Base-by-base conservation (phyloP, 2,113 vertebrate species). In the Pangasianodon hypophthalmus region DNA sequence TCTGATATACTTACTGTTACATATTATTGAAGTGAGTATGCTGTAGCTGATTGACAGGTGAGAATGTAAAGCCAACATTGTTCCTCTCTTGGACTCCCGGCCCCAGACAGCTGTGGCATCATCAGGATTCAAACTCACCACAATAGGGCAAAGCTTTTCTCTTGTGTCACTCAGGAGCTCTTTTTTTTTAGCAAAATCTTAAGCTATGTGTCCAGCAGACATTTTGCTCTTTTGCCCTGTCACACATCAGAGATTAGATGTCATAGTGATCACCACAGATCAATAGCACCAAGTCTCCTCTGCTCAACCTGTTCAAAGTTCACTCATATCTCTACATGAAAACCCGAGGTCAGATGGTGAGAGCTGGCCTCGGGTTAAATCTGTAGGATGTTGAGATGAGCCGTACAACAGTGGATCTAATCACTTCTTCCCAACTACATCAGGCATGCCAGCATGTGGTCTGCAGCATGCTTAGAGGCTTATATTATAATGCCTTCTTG, bases 361-460 rank as follows among this genome's bases (percentile, higher is more conserved):
- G 82, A 64, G 56, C 88, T 82, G 64, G 50, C 86, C 92, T 92
- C 92, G 58, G 54, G 92, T 84, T 91, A 88, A 88, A 85, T 81
- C 88, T 90, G 88, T 93, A 91, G 60, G 87, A 92, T 94, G 90
- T 92, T 93, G 77, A 89, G 91, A 93, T 93, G 90, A 91, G 89
- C 86, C 13, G 84, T 89, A 91, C 92, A 93, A 88, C 69, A 86
- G 18, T 2, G 92, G 93, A 94, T 94, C 92, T 94, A 93, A 94
- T 95, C 88, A 90, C 88, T 91, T 94, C 92, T 91, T 94, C 86
- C 82, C 87, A 89, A 90, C 60, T 89, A 86, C 90, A 94, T 93
- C 92, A 92, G 85, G 93, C 89, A 89, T 91, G 90, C 56, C 58
- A 92, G 90, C 69, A 90, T 90, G 79, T 84, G 73, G 71, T 82